Base-by-base conservation (phyloP, 2,797 vertebrate genomes). In the Crocodylus rhombifer region DNA sequence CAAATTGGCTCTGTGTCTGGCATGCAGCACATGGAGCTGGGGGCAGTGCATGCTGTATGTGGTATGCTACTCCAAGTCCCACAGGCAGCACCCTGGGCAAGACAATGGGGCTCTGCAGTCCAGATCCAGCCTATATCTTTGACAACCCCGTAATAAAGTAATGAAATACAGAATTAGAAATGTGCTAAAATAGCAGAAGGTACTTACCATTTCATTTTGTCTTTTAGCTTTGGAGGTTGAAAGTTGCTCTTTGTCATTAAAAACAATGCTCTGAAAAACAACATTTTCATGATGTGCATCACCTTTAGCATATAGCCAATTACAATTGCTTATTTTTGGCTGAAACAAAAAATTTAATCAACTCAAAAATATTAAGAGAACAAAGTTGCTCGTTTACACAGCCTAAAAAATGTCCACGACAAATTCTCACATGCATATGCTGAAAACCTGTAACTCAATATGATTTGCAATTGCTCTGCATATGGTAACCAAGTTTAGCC, bases 241-340 rank as follows among this genome's bases (percentile, higher is more conserved):
- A 99, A 99, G 97, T 99, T 99, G 97, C 99, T 99, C 98, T 99
- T 99, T 7, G 99, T 99, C 99, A 99, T 99, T 97, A 99, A 96
- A 98, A 99, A 99, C 90, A 99, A 98, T 86, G 99, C 99, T 97
- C 99, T 99, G 96, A 61, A 97, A 97, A 81, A 94, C 42, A 94
- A 36, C 5, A 93, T 61, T 88, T 87, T 51, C 56, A 13, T 73
- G 36, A 42, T 64, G 92, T 81, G 77, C 0, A 2, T 3, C 78
- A 65, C 13, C 75, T 86, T 77, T 30, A 3, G 73, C 17, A 80
- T 1, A 9, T 1, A 23, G 56, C n/a, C 33, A 62, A 87, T 87
- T 78, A 95, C 51, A 82, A 81, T n/a, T 82, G n/a, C 30, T 81
- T n/a, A 62, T 63, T 93, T 78, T 65, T 92, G 42, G 4, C 57